Evolutionary conservation across 2,113 vertebrate genomes (phyloP).

Genomic region (Tupaia tana): DNA sequence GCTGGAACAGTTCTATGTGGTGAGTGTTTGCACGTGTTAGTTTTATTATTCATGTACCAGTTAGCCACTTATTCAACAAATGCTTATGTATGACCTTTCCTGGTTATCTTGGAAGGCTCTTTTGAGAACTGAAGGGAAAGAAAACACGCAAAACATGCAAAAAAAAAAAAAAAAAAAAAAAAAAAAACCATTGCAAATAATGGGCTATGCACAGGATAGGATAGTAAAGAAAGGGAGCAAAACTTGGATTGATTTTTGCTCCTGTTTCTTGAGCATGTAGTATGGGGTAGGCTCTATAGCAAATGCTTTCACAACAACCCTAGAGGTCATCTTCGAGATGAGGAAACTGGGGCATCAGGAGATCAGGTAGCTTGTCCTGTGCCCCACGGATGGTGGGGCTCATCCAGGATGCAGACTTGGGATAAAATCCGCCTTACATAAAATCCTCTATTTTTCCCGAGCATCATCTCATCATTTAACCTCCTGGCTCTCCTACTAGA

Average conservation of each 20-base stretch:
- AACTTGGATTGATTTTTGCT: conserved; percentile 6
- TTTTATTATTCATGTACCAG: background rate
- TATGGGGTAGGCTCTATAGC: background rate
- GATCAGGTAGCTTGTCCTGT: background rate
- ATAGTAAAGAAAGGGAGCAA: background rate
- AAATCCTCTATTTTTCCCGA: background rate
- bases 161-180: background rate
- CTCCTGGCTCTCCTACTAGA: background rate
- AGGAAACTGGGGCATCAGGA: background rate
- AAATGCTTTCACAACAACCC: background rate
- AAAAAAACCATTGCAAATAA: background rate
- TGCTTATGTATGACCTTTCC: background rate
- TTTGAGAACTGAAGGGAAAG: background rate
- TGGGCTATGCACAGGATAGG: background rate
- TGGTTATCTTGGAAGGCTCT: background rate
- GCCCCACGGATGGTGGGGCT: background rate
- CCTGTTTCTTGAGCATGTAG: background rate
- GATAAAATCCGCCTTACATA: background rate
- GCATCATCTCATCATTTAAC: background rate
- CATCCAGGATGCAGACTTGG: background rate
- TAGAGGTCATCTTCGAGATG: background rate
- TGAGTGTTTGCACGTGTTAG: background rate
- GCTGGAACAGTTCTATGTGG: background rate
- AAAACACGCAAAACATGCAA: background rate
- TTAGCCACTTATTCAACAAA: background rate